These are phyloP conservation scores for Sphaeridia pumilis DNA, from an alignment of 2,888 invertebrate genomes.

Conservation along the genomic window DNA sequence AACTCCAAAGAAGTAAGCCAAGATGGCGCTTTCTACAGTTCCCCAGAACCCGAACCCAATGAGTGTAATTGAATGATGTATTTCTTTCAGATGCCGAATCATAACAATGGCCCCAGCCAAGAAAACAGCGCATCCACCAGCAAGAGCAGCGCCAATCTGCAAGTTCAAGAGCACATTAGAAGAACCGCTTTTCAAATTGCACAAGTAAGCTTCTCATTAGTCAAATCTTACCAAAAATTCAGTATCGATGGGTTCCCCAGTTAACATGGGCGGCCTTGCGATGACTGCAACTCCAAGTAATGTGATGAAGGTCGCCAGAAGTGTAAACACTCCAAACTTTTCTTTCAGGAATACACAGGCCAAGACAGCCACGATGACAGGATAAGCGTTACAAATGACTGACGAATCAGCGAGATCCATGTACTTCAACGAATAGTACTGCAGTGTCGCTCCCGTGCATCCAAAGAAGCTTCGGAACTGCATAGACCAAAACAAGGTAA, in stretches of 20 bases:
- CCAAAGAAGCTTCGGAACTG: slow-evolving; percentile 31
- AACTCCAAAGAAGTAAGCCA: slow-evolving; percentile 26
- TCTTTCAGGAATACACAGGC: slow-evolving; percentile 28
- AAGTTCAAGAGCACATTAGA: too few relatives aligned
- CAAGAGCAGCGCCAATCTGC: slow-evolving; percentile 30
- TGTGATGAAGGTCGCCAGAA: slow-evolving; percentile 23
- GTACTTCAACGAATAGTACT: slow-evolving; percentile 32
- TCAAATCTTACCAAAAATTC: slow-evolving; percentile 22
- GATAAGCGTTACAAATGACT: slow-evolving; percentile 33
- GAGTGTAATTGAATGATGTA: slow-evolving; percentile 31
- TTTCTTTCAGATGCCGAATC: slow-evolving; percentile 33
- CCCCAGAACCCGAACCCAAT: slow-evolving; percentile 32
- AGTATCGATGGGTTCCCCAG: slow-evolving; percentile 23
- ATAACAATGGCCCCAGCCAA: slow-evolving; percentile 32
- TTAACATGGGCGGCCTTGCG: slow-evolving; percentile 26
- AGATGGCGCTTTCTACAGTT: slow-evolving; percentile 23
- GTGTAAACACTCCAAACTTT: slow-evolving; percentile 28
- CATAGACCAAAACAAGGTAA: neutral
- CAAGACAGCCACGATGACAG: slow-evolving; percentile 25
- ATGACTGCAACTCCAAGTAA: slow-evolving; percentile 26
- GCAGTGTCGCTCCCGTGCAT: slow-evolving; percentile 30
- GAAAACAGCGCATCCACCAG: slow-evolving; percentile 28
- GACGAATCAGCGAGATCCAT: slow-evolving; percentile 29
- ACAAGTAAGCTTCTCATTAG: neutral
- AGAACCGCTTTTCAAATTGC: neutral